Conservation (phyloP, 2,797 vertebrate species). For the Eupleurogrammus muticus region DNA sequence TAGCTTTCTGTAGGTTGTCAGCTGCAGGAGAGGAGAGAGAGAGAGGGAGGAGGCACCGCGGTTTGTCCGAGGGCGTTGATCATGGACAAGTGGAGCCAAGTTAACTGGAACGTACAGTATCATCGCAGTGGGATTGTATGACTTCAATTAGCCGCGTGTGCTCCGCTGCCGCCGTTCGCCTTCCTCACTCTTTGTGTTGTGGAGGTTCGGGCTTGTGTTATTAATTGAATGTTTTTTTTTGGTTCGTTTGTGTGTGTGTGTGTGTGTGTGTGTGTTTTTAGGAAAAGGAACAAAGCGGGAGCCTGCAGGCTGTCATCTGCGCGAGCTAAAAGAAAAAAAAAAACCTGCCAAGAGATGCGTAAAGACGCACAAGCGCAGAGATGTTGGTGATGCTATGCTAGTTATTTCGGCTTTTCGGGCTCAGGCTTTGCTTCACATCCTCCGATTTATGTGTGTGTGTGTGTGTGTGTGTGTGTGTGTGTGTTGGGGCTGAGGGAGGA, state of each 20-base stretch:
- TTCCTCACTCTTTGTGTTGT: conserved; percentile 42
- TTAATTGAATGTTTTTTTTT: conserved; percentile 56
- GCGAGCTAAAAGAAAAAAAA: conserved; percentile 27
- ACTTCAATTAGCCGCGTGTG: conserved; percentile 67
- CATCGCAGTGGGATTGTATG: conserved; percentile 80
- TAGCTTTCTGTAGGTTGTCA: conserved; percentile 69
- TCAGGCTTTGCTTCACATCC: conserved; percentile 2
- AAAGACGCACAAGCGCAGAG: conserved; percentile 58
- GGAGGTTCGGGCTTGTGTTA: conserved; percentile 46
- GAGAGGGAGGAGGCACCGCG: conserved; percentile 78
- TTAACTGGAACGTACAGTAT: conserved; percentile 76
- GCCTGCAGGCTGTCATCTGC: conserved; percentile 56
- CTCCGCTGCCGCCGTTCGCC: conserved; percentile 30
- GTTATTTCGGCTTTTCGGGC: not conserved
- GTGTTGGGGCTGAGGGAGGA: conserved; percentile 6
- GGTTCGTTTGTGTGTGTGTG: no score
- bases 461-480: no score
- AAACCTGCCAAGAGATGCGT: conserved; percentile 58
- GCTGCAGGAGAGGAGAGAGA: conserved; percentile 73
- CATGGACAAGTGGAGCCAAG: conserved; percentile 81
- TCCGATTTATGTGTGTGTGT: conserved; percentile 1
- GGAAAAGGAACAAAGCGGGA: conserved; percentile 71
- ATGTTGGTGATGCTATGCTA: conserved; percentile 20
- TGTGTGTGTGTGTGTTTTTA: no score
- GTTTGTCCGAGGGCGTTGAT: conserved; percentile 83